Conservation (phyloP, 2,797 vertebrate genomes). For the Coilia nasus region DNA sequence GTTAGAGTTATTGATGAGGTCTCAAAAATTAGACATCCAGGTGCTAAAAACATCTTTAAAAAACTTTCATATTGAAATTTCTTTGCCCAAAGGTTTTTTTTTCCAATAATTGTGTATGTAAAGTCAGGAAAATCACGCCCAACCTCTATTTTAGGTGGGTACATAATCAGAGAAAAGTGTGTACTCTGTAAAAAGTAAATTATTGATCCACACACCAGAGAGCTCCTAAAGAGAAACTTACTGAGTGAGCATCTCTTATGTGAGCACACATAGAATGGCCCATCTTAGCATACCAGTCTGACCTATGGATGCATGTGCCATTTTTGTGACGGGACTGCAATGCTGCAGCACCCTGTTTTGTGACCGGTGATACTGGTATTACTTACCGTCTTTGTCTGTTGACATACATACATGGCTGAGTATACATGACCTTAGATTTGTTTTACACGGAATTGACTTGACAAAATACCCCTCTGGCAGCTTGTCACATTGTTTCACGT, state of each 20-base stretch:
- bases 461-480: constrained; percentile 32
- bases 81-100: too few species aligned
- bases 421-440: constrained; percentile 36
- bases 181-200: too few species aligned
- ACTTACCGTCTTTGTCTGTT: neutral
- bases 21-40: neutral
- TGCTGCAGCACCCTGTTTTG: neutral
- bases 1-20: neutral
- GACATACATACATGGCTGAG: neutral
- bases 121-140: too few species aligned
- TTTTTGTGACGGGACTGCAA: neutral
- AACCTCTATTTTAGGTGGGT: too few species aligned
- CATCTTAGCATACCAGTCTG: neutral
- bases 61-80: neutral
- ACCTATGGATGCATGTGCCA: neutral
- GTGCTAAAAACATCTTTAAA: neutral
- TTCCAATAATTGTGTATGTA: too few species aligned
- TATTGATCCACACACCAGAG: too few species aligned
- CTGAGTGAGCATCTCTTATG: too few species aligned
- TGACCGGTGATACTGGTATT: neutral
- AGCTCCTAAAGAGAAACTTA: too few species aligned
- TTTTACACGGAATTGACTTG: constrained; percentile 32
- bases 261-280: neutral
- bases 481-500: constrained; percentile 40
- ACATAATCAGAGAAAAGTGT: too few species aligned